Conservation (phyloP, 2,797 vertebrate genomes). For the Streptopelia turtur region DNA sequence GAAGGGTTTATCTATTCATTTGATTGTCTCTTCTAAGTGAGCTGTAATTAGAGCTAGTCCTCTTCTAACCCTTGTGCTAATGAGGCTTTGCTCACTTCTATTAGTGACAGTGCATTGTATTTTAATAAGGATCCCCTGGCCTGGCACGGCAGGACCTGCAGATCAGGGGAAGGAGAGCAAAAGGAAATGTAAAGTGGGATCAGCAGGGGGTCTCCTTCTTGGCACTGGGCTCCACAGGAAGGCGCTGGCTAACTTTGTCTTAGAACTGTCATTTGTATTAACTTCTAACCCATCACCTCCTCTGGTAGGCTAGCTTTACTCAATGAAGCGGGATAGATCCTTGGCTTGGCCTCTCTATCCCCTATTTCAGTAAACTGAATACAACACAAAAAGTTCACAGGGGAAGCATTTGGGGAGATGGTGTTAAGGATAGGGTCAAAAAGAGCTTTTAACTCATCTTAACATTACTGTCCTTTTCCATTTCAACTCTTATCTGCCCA, state of each 20-base stretch:
- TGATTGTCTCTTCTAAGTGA: slow-evolving; percentile 54
- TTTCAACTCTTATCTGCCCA: slow-evolving; percentile 72
- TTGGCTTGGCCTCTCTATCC: slow-evolving; percentile 74
- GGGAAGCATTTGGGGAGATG: slow-evolving; percentile 67
- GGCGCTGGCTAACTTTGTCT: slow-evolving; percentile 72
- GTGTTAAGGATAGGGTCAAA: slow-evolving; percentile 67
- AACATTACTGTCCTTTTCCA: slow-evolving; percentile 66
- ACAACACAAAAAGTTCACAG: slow-evolving; percentile 82
- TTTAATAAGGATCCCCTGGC: slow-evolving; percentile 59
- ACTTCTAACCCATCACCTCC: slow-evolving; percentile 82
- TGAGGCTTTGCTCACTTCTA: slow-evolving; percentile 71
- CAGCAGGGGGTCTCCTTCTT: slow-evolving; percentile 66
- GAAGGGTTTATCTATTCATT: slow-evolving; percentile 57
- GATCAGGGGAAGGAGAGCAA: slow-evolving; percentile 65
- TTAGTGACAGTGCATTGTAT: slow-evolving; percentile 70
- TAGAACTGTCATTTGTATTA: slow-evolving; percentile 79
- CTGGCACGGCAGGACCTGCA: slow-evolving; percentile 42
- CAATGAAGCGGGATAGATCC: slow-evolving; percentile 77
- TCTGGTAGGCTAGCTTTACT: slow-evolving; percentile 70
- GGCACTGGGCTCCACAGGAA: slow-evolving; percentile 67
- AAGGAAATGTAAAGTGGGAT: slow-evolving; percentile 53
- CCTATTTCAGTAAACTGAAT: slow-evolving; percentile 74
- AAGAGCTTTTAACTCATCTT: slow-evolving; percentile 79
- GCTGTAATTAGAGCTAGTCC: slow-evolving; percentile 66
- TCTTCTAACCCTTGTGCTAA: slow-evolving; percentile 60